Conservation (phyloP, 1,140 invertebrate genomes). For the Lamellibrachia luymesi region DNA sequence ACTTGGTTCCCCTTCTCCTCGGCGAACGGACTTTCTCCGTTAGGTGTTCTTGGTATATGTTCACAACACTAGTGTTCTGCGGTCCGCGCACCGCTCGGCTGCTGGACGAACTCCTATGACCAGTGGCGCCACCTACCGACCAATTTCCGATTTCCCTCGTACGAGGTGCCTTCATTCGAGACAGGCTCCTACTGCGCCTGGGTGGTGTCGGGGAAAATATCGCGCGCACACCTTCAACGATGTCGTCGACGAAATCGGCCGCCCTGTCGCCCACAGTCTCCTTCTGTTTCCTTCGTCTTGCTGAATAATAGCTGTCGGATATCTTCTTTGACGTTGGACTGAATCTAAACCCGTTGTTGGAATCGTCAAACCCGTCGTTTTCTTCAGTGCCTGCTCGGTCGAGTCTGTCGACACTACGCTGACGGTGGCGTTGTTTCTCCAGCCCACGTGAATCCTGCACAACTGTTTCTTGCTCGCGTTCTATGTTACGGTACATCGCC, state of each 20-base stretch:
- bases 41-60: background rate
- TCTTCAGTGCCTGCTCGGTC: background rate
- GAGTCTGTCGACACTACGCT: background rate
- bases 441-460: background rate
- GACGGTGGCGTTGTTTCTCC: background rate
- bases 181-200: background rate
- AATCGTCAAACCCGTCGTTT: background rate
- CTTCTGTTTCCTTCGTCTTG: background rate
- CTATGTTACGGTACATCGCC: background rate
- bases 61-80: background rate
- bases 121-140: background rate
- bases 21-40: background rate
- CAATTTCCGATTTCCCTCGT: background rate
- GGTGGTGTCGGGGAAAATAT: background rate
- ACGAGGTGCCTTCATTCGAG: background rate
- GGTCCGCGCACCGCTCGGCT: background rate
- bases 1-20: background rate
- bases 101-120: background rate
- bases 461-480: background rate
- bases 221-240: background rate
- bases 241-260: background rate
- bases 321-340: background rate
- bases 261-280: background rate
- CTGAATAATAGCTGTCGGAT: background rate
- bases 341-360: background rate